Conservation (phyloP, 2,113 vertebrate genomes). For the Oreochromis spilurus region DNA sequence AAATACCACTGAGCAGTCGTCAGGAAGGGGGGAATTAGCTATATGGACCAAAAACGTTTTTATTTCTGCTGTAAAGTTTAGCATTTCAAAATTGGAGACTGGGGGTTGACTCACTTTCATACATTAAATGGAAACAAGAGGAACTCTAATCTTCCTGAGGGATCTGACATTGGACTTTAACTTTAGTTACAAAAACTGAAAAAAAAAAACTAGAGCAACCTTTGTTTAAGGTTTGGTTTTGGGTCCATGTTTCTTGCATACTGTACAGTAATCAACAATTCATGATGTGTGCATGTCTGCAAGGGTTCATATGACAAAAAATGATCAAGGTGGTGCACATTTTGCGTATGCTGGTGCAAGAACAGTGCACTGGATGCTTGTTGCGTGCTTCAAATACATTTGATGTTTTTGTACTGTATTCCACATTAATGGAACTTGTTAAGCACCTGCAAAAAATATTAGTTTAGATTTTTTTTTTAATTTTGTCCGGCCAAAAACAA, state of each 20-base stretch:
- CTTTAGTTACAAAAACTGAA: background rate
- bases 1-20: background rate
- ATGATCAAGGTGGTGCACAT: background rate
- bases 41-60: background rate
- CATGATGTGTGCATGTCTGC: background rate
- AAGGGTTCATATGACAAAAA: background rate
- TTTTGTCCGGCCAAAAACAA: accelerated
- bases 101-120: background rate
- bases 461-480: background rate
- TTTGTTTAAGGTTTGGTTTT: background rate
- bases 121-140: background rate
- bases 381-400: background rate
- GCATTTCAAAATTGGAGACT: background rate
- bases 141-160: background rate
- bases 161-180: background rate
- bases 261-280: background rate
- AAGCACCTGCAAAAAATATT: background rate
- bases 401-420: background rate
- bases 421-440: background rate
- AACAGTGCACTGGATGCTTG: background rate
- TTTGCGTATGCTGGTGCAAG: background rate
- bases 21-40: background rate
- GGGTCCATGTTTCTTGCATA: background rate
- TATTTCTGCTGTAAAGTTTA: background rate
- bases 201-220: background rate